Base-by-base conservation (phyloP, 2,113 vertebrate genomes). In the Trematocara unimaculatum region DNA sequence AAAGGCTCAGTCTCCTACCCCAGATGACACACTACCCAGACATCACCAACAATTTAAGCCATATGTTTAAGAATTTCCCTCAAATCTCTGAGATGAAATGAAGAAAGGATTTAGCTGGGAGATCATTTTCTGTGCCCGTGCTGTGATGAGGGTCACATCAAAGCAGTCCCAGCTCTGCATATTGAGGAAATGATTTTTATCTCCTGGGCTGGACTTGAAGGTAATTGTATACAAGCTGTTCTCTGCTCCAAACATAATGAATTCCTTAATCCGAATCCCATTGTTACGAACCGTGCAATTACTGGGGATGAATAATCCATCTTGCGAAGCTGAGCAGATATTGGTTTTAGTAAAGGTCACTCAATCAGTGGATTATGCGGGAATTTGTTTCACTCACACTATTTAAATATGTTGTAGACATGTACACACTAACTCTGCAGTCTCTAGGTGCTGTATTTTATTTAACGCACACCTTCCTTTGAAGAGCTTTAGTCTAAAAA, bases 191-290 rank as follows among this genome's bases (percentile, higher is more conserved):
- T 94, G 56, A 96, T 96, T 97, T 90, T 87, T 18, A 96, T 93
- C 94, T 96, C 91, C 93, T 94, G 93, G 79, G 91, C 84, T 93
- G 83, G 95, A 95, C 84, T 97, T 96, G 96, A 83, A 0, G 18
- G 92, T 96, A 96, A 96, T 96, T 96, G 93, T 94, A 94, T 92
- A 96, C 96, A 97, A 94, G 89, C 95, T 96, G 93, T 95, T 90
- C 96, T 89, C 95, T 77, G 94, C 93, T 91, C 81, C 94, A 96
- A 96, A 96, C 53, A 5, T 91, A 92, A 94, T 93, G 92, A 94
- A 96, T 96, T 97, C 89, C 91, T 93, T 97, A 97, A 97, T 97
- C 95, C 94, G 86, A 94, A 95, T 94, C 94, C 97, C 92, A 93
- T 92, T 95, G 96, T 97, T 96, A 96, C 93, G 96, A 97, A 93